Evolutionary conservation across 2,888 invertebrate species (phyloP), one percentile per base, ranked within the genome.

Genomic region (Rhagium mordax): DNA sequence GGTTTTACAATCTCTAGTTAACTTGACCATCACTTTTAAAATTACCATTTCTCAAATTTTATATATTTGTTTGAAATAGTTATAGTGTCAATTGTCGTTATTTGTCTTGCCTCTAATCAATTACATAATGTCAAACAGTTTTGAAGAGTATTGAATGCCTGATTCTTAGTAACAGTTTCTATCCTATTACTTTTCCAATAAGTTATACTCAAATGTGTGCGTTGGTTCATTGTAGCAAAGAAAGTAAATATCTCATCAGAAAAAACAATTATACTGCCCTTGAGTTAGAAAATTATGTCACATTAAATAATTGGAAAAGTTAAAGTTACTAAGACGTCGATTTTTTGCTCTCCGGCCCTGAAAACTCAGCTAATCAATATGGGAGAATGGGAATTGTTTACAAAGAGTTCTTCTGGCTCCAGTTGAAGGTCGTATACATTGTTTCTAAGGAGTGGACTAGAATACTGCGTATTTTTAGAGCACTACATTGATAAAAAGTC

Each of bases 351-450:
- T 1, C 5, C 4, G 61, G 61, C 61, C 61, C 6, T 61, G 61
- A 61, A 47, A 18, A 18, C 20, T 13, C 20, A 59, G 20, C 47
- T 24, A 72, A 64, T 65, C 61, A 60, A 65, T 78, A 78, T 78
- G 73, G 78, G 80, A 78, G 78, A 80, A 74, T 75, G 78, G 72
- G 29, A 71, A 69, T 67, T 68, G 68, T 71, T 72, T 74, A 71
- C 53, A 69, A 72, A 64, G 66, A 59, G 72, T n/a, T 68, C 27
- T 51, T 60, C 21, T 6, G 49, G 65, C 20, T 27, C n/a, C n/a
- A 65, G 15, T 64, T 21, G 76, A 76, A 76, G 76, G 76, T 74
- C 47, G 47, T 16, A n/a, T n/a, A 3, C 27, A 33, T 65, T 65
- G 33, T 55, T 66, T 66, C 57, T 47, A 57, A 66, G 66, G 47